Evolutionary conservation across 2,797 vertebrate species (phyloP), one percentile per base, ranked within the genome.

Genomic region (Octomys mimax): DNA sequence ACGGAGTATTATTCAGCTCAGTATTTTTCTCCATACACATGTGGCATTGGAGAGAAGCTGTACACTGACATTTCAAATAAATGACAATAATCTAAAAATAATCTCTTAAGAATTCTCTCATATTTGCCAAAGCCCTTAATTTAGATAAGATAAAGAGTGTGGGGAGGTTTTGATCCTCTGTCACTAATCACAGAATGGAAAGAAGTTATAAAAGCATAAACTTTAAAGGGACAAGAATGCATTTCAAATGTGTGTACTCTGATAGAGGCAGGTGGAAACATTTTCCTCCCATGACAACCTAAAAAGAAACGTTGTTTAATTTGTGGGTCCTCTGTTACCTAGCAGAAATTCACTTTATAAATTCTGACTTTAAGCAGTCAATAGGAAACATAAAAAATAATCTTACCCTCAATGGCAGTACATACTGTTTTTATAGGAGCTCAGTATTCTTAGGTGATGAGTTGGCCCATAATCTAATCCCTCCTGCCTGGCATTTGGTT

Each of bases 1-100:
- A 89, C 87, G 54, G 81, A 61, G 36, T 31, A 87, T 84, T 88
- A 82, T 46, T 87, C 54, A 95, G 49, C 21, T 89, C 33, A 49
- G 1, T 57, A 28, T 87, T 85, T 89, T 84, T 83, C 87, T 91
- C 70, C 54, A 80, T 61, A 81, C 18, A 91, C 54, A 73, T 54
- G 31, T 70, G 39, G 18, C 68, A 11, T 54, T 68, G 59, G 87
- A 89, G 96, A 92, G 89, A 77, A 78, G 66, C 31, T 79, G 18
- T 73, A 54, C 16, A 31, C 14, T 66, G 71, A 91, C 64, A 96
- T 94, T 94, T 93, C 57, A 96, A 83, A 90, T 89, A 75, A 85
- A 91, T 36, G 82, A 61, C 19, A 91, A 42, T 78, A 87, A 92
- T 84, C 42, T 66, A 92, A 83, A 49, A 77, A 68, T 81, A 87